Evolutionary conservation across 1,140 invertebrate genomes (phyloP), one percentile per base, ranked within the genome.

Genomic region (Drosophila nasuta): DNA sequence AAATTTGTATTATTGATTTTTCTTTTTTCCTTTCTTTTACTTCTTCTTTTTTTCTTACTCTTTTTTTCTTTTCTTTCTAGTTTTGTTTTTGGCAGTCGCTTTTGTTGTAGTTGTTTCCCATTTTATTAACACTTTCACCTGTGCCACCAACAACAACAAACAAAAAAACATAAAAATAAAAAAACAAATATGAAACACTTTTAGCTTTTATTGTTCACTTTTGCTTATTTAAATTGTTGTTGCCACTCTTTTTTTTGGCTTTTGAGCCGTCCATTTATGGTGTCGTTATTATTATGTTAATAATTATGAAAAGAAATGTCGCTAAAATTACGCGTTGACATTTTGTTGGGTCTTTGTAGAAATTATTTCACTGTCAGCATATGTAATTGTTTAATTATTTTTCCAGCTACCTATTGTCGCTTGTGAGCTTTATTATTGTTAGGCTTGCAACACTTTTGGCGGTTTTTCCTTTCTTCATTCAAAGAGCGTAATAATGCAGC

Each of bases 81-180:
- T 45, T 58, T 45, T 45, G 8, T 56, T 62, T 63, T 69, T 58
- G 46, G 35, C 35, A 58, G 67, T 67, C 81, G 68, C 60, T 28
- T 72, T 51, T 65, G 33, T 72, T 72, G 45, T 52, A 38, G 67
- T 20, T 71, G 73, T 65, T 75, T 69, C 58, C 73, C 57, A 54
- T 65, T 71, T 64, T 71, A 13, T 75, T 54, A 72, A 72, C 62
- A 66, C 68, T 71, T 76, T 76, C 74, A 76, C 60, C 68, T 72
- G 68, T 43, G 41, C 74, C 67, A 62, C 46, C 35, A 49, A 45
- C 25, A 72, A 59, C 15, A 52, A 67, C 30, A 46, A 60, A 52
- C 60, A 43, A 46, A 54, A 46, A 38, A 38, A 17, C 52, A 30
- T 33, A 60, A 56, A 56, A 54, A 46, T 2, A 57, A 56, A 35